Base-by-base conservation (phyloP, 2,797 vertebrate genomes). In the Etheostoma perlongum region DNA sequence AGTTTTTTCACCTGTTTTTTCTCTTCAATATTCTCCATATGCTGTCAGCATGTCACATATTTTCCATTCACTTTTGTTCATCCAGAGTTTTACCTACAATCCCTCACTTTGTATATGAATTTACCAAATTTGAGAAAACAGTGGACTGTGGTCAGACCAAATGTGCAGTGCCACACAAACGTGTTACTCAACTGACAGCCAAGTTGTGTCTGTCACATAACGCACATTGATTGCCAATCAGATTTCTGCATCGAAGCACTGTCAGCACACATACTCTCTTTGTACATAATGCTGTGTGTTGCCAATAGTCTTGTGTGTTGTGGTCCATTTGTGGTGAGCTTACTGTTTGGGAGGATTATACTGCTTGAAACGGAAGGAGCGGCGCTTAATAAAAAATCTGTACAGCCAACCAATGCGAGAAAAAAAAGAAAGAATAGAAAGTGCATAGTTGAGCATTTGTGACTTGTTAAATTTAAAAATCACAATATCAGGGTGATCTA, bases 161-260 rank as follows among this genome's bases (percentile, higher is more conserved):
- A 77, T 68, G 72, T 68, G 71, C 54, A 36, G 33, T 36, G 33
- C 33, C 33, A 36, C 33, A 36, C 33, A 68, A 78, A 79, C 67
- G 18, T 63, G 3, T 42, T 55, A 47, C 18, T 49, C 6, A 9
- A 42, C 60, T 72, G 62, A 68, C 74, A 61, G 76, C 59, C 33
- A 53, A 57, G 59, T 58, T 44, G 59, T 48, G 67, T 8, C 57
- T 79, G 70, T 59, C 76, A 70, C 52, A 36, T 62, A 65, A 69
- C 36, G 60, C 78, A 70, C 67, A 49, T 11, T 33, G 61, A 42
- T 66, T 61, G 76, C 73, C 72, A 66, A 6, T 85, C 79, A 74
- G 15, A 44, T 18, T 16, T 57, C n/a, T 42, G 14, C 48, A n/a
- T 54, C 2, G 2, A 42, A 54, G 30, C 36, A 7, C 58, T 62